Evolutionary conservation across 1,140 invertebrate species (phyloP).

Genomic region (Metopolophium dirhodum): DNA sequence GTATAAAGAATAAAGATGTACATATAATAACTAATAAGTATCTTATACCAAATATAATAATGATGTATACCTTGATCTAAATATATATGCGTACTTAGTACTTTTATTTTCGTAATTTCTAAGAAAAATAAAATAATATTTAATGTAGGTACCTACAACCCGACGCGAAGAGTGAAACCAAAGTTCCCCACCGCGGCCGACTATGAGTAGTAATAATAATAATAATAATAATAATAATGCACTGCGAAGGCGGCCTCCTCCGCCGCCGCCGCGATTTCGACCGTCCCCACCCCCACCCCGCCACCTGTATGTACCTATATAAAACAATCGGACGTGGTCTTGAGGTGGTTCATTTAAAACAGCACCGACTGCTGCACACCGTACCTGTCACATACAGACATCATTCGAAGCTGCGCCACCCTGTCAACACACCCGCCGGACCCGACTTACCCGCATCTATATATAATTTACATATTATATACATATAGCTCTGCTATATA

Average conservation of each 20-base stretch:
- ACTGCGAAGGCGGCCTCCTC: background rate
- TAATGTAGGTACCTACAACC: background rate
- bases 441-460: background rate
- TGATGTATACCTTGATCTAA: background rate
- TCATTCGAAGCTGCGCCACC: background rate
- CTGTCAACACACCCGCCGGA: background rate
- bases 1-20: background rate
- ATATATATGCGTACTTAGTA: background rate
- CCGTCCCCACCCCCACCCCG: too few relatives aligned
- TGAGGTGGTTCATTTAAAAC: conserved; percentile 28
- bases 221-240: background rate
- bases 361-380: background rate
- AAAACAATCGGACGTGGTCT: conserved; percentile 29
- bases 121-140: background rate
- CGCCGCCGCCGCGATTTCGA: background rate
- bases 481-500: background rate
- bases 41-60: background rate
- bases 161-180: background rate
- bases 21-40: background rate
- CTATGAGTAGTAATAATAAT: background rate
- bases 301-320: background rate
- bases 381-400: background rate
- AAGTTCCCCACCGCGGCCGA: background rate
- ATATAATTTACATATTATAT: background rate
- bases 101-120: background rate